Percentiles rank a stretch among this genome's conserved stretches.
phyloP scores from a whole-genome alignment of 2,797 vertebrate genomes.

The Malacoraja senta region DNA sequence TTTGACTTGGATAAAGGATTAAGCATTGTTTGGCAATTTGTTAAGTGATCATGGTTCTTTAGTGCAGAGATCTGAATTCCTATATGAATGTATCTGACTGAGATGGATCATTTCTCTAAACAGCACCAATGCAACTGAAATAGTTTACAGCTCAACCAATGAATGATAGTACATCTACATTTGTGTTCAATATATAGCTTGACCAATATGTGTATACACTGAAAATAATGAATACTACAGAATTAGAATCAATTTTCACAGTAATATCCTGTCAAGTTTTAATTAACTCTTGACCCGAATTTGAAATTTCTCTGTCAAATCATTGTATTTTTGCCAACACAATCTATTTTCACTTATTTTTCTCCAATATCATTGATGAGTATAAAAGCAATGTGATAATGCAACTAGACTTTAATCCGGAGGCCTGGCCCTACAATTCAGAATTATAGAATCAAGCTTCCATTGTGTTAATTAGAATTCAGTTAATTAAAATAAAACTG shows the following conservation, averaged over 20 bases:
- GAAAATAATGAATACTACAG: background rate
- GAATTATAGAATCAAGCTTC: too few relatives aligned
- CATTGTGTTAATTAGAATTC: too few relatives aligned
- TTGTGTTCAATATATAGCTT: background rate
- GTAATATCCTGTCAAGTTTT: background rate
- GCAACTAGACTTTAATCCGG: too few relatives aligned
- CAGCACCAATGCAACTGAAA: background rate
- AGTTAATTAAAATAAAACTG: too few relatives aligned
- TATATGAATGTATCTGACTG: background rate
- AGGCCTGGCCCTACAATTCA: too few relatives aligned
- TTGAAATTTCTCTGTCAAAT: background rate
- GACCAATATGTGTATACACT: background rate
- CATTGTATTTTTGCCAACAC: background rate
- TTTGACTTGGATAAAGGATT: background rate
- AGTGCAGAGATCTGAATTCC: constrained; percentile 8
- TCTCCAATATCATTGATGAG: background rate
- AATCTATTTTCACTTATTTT: background rate
- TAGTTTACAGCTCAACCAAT: background rate
- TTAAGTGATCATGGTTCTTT: constrained; percentile 5
- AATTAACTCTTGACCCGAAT: background rate
- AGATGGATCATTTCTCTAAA: background rate
- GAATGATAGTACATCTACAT: background rate
- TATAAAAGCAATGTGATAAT: too few relatives aligned
- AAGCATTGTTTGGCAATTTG: background rate
- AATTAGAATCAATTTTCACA: background rate